A percentile compares a stretch with the other conserved stretches of the same genome.
Conservation (phyloP, 2,113 vertebrate genomes). For the Eublepharis macularius region DNA sequence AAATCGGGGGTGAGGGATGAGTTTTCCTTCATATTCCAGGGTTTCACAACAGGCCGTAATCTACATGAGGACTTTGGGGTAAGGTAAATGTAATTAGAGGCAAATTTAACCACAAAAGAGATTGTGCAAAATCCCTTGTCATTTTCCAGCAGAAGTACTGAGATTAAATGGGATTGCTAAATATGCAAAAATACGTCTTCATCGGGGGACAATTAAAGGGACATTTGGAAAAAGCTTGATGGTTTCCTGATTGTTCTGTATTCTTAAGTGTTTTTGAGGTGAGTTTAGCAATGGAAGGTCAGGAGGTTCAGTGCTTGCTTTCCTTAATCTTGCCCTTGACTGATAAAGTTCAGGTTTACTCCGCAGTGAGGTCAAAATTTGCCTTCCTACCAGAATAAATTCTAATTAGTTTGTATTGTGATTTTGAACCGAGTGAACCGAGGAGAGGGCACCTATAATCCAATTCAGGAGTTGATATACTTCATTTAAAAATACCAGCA, state of each 20-base stretch:
- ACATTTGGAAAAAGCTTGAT: neutral
- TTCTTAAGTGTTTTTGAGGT: neutral
- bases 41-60: no score
- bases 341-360: constrained; percentile 9
- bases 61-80: no score
- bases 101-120: neutral
- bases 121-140: neutral
- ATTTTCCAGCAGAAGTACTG: neutral
- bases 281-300: neutral
- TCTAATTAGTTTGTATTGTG: constrained; percentile 1
- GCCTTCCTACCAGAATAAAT: neutral
- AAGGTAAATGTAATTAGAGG: neutral
- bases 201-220: neutral
- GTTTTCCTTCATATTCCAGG: no score
- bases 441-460: neutral
- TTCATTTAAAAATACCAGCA: neutral
- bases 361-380: neutral
- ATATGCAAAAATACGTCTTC: neutral
- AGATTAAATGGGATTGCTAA: neutral
- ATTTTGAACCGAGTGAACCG: neutral
- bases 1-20: neutral
- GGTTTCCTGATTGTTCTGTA: neutral
- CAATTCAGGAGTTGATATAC: neutral
- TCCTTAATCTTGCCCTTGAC: constrained; percentile 17
- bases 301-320: neutral